These are phyloP conservation scores for Pholis gunnellus DNA, from an alignment of 2,113 vertebrate species.

Conservation along the genomic window DNA sequence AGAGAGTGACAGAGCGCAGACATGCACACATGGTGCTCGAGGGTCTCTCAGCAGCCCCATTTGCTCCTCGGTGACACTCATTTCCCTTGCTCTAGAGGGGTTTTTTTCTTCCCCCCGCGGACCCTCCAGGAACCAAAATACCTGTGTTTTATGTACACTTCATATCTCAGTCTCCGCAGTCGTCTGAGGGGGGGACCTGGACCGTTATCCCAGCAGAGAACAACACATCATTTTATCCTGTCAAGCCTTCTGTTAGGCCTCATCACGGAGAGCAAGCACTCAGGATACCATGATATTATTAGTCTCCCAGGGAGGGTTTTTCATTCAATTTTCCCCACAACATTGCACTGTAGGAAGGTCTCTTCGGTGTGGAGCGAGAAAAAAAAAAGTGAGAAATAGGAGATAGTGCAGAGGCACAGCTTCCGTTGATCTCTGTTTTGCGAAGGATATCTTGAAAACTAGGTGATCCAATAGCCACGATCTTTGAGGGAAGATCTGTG, in stretches of 20 bases:
- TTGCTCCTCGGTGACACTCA: conserved; percentile 71
- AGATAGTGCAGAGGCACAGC: conserved; percentile 18
- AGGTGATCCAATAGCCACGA: conserved; percentile 37
- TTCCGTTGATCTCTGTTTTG: conserved; percentile 38
- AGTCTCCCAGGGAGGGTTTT: conserved; percentile 77
- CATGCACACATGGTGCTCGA: conserved; percentile 37
- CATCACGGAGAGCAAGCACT: conserved; percentile 77
- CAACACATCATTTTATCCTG: conserved; percentile 80
- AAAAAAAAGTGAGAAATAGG: conserved; percentile 16
- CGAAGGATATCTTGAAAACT: conserved; percentile 45
- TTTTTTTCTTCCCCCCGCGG: conserved; percentile 43
- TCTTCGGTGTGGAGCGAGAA: conserved; percentile 3
- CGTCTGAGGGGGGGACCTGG: conserved; percentile 57
- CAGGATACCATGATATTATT: conserved; percentile 78
- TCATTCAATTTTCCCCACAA: conserved; percentile 74
- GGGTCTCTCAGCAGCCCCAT: conserved; percentile 59
- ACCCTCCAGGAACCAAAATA: conserved; percentile 61
- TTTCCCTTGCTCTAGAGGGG: conserved; percentile 51
- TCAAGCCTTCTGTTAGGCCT: conserved; percentile 78
- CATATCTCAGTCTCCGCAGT: conserved; percentile 69
- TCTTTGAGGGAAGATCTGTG: conserved; percentile 29
- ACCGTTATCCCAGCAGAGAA: conserved; percentile 77
- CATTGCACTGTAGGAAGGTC: conserved; percentile 61
- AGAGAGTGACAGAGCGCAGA: conserved; percentile 43
- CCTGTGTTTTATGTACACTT: conserved; percentile 76